Evolutionary conservation across 2,797 vertebrate genomes (phyloP).

Genomic region (Alosa sapidissima): DNA sequence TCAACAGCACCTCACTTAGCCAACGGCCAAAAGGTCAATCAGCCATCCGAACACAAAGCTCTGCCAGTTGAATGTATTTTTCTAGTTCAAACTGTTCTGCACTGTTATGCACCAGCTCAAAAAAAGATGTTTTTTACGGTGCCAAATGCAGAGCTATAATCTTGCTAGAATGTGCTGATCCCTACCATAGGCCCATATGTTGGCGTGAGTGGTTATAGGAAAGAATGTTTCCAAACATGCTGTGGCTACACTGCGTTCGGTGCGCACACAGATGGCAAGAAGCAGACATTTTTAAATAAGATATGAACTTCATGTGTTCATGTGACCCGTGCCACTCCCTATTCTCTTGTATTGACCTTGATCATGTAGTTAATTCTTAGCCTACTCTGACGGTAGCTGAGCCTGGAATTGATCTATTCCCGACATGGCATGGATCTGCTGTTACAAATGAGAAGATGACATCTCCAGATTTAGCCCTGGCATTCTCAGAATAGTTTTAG

Average conservation of each 20-base stretch:
- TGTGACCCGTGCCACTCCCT: not conserved
- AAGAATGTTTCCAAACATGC: not conserved
- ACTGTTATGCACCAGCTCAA: not conserved
- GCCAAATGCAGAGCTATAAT: not conserved
- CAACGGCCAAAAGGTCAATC: not conserved
- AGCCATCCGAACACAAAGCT: not conserved
- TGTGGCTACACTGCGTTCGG: not conserved
- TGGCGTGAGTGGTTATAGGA: not conserved
- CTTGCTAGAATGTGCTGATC: not conserved
- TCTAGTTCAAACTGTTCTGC: not conserved
- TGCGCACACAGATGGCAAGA: not conserved
- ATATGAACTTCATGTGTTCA: not conserved
- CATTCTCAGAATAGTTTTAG: not conserved
- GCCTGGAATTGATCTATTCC: not conserved
- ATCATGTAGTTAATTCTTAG: not conserved
- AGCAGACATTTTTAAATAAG: not conserved
- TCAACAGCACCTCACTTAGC: not conserved
- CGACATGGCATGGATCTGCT: not conserved
- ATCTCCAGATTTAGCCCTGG: not conserved
- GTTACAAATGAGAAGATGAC: not conserved
- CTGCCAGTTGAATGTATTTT: not conserved
- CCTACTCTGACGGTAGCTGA: not conserved
- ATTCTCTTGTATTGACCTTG: not conserved
- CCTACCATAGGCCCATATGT: not conserved
- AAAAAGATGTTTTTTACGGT: not conserved